A percentile compares a stretch with the other conserved stretches of the same genome.
These are phyloP conservation scores for Rhagologus leucostigma DNA, from an alignment of 2,113 vertebrate species.

Conservation along the genomic window DNA sequence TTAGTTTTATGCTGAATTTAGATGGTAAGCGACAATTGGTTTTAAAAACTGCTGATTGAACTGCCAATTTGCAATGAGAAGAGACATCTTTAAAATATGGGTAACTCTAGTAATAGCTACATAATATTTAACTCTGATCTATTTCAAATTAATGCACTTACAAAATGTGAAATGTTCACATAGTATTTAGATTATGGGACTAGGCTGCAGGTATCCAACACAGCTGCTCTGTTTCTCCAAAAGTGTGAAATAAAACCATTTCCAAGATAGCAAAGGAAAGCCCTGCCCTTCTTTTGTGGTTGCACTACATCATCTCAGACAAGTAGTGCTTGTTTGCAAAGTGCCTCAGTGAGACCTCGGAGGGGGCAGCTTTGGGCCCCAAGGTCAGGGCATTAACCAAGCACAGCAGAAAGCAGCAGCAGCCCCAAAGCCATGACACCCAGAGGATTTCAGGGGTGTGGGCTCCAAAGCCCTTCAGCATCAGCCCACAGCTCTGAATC, in stretches of 20 bases:
- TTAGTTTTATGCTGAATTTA: conserved; percentile 6
- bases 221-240: neutral
- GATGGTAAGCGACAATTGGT: neutral
- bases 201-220: neutral
- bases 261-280: neutral
- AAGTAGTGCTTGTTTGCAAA: neutral
- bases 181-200: neutral
- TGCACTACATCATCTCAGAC: fast-evolving
- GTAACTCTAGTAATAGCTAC: neutral
- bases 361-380: neutral
- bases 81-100: neutral
- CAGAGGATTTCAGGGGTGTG: neutral
- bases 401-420: neutral
- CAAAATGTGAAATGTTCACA: neutral
- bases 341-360: neutral
- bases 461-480: neutral
- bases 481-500: neutral
- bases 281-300: neutral
- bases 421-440: neutral
- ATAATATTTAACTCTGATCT: neutral
- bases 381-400: neutral
- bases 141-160: neutral
- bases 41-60: conserved; percentile 12
- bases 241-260: neutral
- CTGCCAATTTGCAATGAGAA: neutral